Conservation (phyloP, 2,888 invertebrate genomes). For the Ectobius pallidus region DNA sequence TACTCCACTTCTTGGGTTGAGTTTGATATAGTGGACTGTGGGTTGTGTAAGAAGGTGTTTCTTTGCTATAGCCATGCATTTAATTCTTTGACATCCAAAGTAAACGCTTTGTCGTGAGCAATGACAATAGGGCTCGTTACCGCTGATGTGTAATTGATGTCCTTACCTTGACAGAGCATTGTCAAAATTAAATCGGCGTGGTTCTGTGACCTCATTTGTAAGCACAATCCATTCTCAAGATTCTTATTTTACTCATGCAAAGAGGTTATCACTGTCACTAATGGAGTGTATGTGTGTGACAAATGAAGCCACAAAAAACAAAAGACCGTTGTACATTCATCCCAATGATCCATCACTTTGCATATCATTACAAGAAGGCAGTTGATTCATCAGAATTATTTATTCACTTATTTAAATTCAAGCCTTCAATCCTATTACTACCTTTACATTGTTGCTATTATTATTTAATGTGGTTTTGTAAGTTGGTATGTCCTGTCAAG, state of each 20-base stretch:
- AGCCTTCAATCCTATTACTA: too few species aligned
- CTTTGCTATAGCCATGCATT: too few species aligned
- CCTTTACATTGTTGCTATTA: too few species aligned
- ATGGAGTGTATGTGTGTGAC: not conserved
- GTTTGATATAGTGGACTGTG: too few species aligned
- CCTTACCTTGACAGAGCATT: not conserved
- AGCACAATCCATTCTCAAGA: not conserved
- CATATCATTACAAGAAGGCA: not conserved
- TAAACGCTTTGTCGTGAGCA: too few species aligned
- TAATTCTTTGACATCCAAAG: too few species aligned
- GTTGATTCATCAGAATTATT: not conserved
- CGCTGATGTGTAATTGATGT: not conserved
- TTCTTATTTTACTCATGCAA: not conserved
- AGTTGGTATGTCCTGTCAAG: too few species aligned
- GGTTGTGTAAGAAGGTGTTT: too few species aligned
- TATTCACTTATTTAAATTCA: not conserved
- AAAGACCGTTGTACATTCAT: not conserved
- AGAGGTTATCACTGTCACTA: not conserved
- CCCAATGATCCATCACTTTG: not conserved
- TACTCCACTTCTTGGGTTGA: too few species aligned
- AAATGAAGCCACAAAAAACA: not conserved
- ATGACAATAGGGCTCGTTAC: not conserved
- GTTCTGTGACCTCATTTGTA: not conserved
- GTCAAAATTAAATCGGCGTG: constrained; percentile 1
- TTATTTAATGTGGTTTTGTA: too few species aligned